Evolutionary conservation across 1,140 invertebrate genomes (phyloP).

Genomic region (Eumaeus atala): DNA sequence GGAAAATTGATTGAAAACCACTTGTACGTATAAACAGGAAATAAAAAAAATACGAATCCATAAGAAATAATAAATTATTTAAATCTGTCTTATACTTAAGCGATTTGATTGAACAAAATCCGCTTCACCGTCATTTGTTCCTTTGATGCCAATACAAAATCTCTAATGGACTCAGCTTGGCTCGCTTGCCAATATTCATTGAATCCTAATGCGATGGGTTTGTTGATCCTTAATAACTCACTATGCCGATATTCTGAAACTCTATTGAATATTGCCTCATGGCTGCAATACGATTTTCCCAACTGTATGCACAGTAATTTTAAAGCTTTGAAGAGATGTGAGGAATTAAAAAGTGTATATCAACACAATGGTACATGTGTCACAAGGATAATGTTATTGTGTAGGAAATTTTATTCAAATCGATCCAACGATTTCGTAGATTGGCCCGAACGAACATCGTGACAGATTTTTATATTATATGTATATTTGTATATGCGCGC

Average conservation of each 20-base stretch:
- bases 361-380: no score
- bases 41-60: no score
- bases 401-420: no score
- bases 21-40: no score
- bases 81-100: neutral
- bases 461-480: no score
- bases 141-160: slow-evolving; percentile 14
- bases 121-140: neutral
- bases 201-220: slow-evolving; percentile 11
- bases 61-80: neutral
- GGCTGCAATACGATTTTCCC: neutral
- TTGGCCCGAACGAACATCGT: no score
- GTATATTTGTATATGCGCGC: no score
- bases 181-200: slow-evolving; percentile 18
- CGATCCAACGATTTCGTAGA: no score
- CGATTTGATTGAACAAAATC: slow-evolving; percentile 4
- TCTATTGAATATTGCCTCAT: neutral
- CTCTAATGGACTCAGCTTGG: slow-evolving; percentile 16
- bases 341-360: no score
- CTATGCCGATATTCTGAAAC: slow-evolving; percentile 7
- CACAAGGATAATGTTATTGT: no score
- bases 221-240: slow-evolving; percentile 21
- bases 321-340: no score
- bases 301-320: neutral
- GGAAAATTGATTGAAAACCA: no score